Evolutionary conservation across 2,113 vertebrate species (phyloP).

Genomic region (Xiphorhynchus elegans): DNA sequence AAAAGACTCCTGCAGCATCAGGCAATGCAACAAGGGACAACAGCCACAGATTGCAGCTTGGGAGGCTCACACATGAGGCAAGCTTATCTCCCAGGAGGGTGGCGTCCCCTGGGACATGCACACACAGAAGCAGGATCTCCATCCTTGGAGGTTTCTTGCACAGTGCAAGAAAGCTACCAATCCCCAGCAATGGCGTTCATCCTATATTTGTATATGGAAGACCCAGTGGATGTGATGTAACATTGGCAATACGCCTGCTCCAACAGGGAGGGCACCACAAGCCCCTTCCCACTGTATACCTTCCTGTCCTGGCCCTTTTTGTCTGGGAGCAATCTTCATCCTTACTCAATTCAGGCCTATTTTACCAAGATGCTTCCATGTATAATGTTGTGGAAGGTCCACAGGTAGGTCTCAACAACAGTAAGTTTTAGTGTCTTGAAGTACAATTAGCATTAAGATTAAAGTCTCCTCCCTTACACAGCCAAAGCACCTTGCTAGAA

Average conservation of each 20-base stretch:
- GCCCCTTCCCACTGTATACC: background rate
- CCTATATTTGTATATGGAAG: conserved; percentile 83
- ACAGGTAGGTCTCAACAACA: background rate
- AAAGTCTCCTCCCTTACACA: background rate
- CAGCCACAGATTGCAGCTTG: background rate
- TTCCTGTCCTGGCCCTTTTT: no score
- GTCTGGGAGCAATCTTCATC: no score
- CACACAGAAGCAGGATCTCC: background rate
- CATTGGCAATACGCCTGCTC: background rate
- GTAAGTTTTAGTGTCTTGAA: background rate
- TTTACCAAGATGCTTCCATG: no score
- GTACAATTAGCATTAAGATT: background rate
- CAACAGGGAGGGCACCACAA: background rate
- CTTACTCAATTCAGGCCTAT: no score
- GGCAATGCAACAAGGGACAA: background rate
- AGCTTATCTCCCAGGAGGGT: background rate
- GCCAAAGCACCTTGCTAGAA: background rate
- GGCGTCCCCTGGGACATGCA: background rate
- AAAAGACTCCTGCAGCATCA: background rate
- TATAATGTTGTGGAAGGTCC: background rate
- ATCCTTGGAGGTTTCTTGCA: background rate
- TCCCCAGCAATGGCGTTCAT: conserved; percentile 52
- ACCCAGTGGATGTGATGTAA: background rate
- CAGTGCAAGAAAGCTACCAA: background rate
- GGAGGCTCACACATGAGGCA: background rate